Base-by-base conservation (phyloP, 2,888 invertebrate species). In the Philhelius pedissequus region DNA sequence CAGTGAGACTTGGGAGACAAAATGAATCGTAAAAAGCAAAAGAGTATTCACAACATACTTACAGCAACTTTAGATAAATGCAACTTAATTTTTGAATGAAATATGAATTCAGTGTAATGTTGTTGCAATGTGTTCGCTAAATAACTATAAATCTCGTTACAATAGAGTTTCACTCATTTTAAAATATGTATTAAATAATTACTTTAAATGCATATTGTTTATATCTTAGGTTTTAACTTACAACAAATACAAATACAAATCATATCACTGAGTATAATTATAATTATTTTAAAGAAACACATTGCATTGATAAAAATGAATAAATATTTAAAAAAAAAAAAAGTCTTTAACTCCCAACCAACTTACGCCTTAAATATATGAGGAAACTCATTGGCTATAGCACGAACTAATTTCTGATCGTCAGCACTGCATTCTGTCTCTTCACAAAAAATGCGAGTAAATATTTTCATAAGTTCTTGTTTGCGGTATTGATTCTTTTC, bases 391-490 rank as follows among this genome's bases (percentile, higher is more conserved):
- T 96, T 96, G 86, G 95, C 95, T 87, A 97, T 96, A 87, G 96
- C 96, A 69, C 96, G 93, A 13, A 97, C 96, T 54, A 96, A 92
- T 83, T 94, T 93, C 89, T 97, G 96, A 92, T 97, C 97, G 20
- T 93, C 93, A 86, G 94, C 93, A 89, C 96, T 96, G 87, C 93
- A 92, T 27, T 94, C 94, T 4, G 94, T 94, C 89, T 97, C 97
- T 90, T 97, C 97, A 90, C 96, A 96, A 91, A 97, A 96, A 90
- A 97, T 97, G 60, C 96, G 93, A 32, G 96, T 96, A 90, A 97
- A 97, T 89, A 97, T 96, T 89, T 96, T 96, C 86, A 96, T 93
- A 58, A 97, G 92, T 90, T 97, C 97, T 80, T 96, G 96, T 66
- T 94, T 94, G 13, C 97, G 94, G 91, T 97, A 97, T 82, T 94